Percentiles rank a stretch among this genome's conserved stretches.
Conservation (phyloP, 2,797 vertebrate species). For the Spheniscus humboldti region DNA sequence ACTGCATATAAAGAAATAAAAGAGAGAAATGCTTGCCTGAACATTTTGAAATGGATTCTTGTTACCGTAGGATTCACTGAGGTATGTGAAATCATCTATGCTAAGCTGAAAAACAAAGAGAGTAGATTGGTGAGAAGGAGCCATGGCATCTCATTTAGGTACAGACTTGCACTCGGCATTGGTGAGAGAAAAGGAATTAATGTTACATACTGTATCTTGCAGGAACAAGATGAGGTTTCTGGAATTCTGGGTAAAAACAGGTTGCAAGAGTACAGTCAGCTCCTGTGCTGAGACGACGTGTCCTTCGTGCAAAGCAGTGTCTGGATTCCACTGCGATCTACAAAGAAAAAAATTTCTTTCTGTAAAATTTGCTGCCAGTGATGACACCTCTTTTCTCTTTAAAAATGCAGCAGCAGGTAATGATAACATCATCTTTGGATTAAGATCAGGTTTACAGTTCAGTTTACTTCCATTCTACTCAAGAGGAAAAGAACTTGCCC, state of each 20-base stretch:
- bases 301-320: conserved; percentile 31
- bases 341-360: conserved; percentile 4
- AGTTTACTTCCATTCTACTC: not conserved
- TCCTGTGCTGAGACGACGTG: conserved; percentile 31
- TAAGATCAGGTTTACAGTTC: not conserved
- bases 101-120: conserved; percentile 70
- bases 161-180: not conserved
- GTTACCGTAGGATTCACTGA: conserved; percentile 40
- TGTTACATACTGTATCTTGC: conserved; percentile 41
- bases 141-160: not conserved
- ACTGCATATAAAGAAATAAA: not conserved
- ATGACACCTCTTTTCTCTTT: not conserved
- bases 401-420: not conserved
- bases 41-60: conserved; percentile 53
- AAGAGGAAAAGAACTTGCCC: not conserved
- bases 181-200: not conserved
- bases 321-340: conserved; percentile 56
- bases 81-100: conserved; percentile 61
- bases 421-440: not conserved
- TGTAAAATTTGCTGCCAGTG: not conserved
- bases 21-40: conserved; percentile 60
- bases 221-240: conserved; percentile 55
- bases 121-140: not conserved
- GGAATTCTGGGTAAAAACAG: conserved; percentile 2
- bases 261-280: conserved; percentile 3